phyloP scores from a whole-genome alignment of 2,797 vertebrate species.

The Petrocephalus schoutedeni region DNA sequence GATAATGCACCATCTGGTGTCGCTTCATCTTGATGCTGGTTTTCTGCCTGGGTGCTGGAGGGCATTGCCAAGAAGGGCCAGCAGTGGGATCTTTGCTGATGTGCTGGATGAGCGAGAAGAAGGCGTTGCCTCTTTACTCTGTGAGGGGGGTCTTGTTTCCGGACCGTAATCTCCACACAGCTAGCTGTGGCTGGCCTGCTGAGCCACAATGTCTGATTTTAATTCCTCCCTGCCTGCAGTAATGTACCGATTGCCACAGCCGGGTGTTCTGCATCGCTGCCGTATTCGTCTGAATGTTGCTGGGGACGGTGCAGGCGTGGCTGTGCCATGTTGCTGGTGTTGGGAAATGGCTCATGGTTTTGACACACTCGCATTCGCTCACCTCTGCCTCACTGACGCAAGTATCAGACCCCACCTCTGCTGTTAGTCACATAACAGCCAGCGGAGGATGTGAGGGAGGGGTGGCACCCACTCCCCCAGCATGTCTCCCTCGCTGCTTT shows the following conservation, averaged over 20 bases:
- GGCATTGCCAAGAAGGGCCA: neutral
- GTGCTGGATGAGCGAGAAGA: neutral
- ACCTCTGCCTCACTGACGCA: neutral
- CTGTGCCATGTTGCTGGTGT: too few relatives aligned
- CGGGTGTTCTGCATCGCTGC: neutral
- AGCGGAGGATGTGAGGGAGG: neutral
- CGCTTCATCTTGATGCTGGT: neutral
- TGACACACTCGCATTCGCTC: neutral
- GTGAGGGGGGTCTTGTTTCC: neutral
- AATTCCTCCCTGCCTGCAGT: neutral
- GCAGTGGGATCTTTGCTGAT: neutral
- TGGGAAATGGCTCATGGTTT: neutral
- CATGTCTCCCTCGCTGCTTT: neutral
- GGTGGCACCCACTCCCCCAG: neutral
- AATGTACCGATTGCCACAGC: neutral
- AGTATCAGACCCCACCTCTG: neutral
- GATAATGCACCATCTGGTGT: neutral
- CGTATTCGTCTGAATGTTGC: neutral
- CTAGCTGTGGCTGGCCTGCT: neutral
- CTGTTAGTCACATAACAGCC: neutral
- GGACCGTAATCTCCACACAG: neutral
- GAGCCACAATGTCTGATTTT: conserved; percentile 11
- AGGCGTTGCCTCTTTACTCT: conserved; percentile 1
- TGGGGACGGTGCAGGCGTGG: too few relatives aligned
- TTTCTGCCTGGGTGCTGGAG: neutral